Evolutionary conservation across 2,888 invertebrate genomes (phyloP).

Genomic region (Timema podura): DNA sequence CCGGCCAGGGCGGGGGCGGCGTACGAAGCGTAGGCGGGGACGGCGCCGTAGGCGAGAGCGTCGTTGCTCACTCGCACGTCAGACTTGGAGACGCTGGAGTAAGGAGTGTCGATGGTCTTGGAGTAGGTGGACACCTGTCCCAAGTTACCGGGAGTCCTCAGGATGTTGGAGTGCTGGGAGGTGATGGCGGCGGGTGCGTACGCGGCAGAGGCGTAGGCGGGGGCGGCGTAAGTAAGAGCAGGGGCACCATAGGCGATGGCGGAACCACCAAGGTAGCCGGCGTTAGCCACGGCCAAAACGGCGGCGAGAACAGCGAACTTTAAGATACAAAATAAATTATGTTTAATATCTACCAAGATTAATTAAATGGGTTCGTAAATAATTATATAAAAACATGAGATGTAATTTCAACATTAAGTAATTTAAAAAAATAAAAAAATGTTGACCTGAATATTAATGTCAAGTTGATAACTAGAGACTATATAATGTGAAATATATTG

Average conservation of each 20-base stretch:
- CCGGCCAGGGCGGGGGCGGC: constrained; percentile 34
- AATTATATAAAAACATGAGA: too few relatives aligned
- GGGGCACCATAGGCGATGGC: constrained; percentile 45
- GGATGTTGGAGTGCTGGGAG: constrained; percentile 34
- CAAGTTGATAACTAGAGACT: too few relatives aligned
- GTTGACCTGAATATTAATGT: too few relatives aligned
- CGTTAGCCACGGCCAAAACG: constrained; percentile 36
- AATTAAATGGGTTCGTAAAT: too few relatives aligned
- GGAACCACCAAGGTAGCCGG: constrained; percentile 36
- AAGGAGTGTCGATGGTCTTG: constrained; percentile 68
- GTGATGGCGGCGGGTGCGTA: constrained; percentile 32
- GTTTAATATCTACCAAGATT: background rate
- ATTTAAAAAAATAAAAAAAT: too few relatives aligned
- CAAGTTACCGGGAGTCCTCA: constrained; percentile 61
- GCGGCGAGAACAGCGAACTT: constrained; percentile 24
- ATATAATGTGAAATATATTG: too few relatives aligned
- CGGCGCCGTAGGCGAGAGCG: constrained; percentile 28
- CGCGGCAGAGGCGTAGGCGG: constrained; percentile 19
- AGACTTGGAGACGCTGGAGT: constrained; percentile 65
- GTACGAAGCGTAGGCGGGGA: constrained; percentile 35
- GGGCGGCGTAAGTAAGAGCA: constrained; percentile 44
- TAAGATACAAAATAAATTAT: background rate
- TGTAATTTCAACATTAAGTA: too few relatives aligned
- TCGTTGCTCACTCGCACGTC: constrained; percentile 55
- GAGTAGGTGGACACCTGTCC: constrained; percentile 63